Evolutionary conservation across 1,140 invertebrate genomes (phyloP).

Genomic region (Aricia agestis): DNA sequence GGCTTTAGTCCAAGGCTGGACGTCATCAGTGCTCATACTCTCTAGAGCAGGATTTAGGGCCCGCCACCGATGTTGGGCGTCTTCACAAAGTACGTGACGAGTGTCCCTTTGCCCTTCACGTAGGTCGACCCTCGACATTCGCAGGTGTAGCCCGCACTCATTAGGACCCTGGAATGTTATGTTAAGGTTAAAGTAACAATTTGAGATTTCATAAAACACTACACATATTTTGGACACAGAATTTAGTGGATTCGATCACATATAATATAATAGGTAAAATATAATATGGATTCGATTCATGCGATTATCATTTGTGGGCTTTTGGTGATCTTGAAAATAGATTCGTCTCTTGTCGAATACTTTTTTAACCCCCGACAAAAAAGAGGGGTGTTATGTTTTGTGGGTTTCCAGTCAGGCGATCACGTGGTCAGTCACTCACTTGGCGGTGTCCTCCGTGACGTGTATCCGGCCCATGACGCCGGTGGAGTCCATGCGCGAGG

Average conservation of each 20-base stretch:
- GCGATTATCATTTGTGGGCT: too few species aligned
- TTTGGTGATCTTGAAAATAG: too few species aligned
- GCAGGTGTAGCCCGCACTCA: constrained; percentile 88
- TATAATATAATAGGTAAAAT: too few species aligned
- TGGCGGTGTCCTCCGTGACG: constrained; percentile 93
- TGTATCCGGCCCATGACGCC: constrained; percentile 91
- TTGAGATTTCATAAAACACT: too few species aligned
- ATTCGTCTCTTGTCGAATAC: too few species aligned
- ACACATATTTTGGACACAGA: too few species aligned
- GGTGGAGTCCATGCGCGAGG: constrained; percentile 96
- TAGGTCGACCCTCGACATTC: constrained; percentile 91
- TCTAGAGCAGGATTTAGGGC: neutral
- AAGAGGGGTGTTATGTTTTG: too few species aligned
- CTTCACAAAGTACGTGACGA: constrained; percentile 94
- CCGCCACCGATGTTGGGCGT: constrained; percentile 75
- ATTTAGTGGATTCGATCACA: too few species aligned
- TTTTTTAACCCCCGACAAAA: too few species aligned
- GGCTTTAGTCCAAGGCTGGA: neutral
- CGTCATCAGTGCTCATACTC: neutral
- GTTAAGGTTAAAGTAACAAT: too few species aligned
- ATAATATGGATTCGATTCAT: too few species aligned
- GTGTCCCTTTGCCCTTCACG: constrained; percentile 95
- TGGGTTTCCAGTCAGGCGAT: too few species aligned
- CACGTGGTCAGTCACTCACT: constrained; percentile 74
- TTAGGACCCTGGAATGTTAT: constrained; percentile 78